A percentile compares a stretch with the other conserved stretches of the same genome.
Conservation (phyloP, 2,797 vertebrate genomes). For the Balearica regulorum region DNA sequence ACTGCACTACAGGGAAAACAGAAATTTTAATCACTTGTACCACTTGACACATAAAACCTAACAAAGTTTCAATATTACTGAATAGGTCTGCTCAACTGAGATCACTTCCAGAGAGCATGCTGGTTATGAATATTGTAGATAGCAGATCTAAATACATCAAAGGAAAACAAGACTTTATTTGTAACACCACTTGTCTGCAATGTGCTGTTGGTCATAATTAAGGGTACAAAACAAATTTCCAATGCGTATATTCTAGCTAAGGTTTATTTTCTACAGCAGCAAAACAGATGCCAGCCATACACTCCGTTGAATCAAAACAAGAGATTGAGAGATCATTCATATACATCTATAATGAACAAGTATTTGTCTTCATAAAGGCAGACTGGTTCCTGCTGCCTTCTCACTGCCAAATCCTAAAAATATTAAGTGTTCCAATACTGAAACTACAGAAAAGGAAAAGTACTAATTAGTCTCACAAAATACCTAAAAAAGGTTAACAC, state of each 20-base stretch:
- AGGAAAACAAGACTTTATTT: not conserved
- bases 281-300: not conserved
- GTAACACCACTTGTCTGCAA: not conserved
- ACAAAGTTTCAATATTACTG: not conserved
- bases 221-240: not conserved
- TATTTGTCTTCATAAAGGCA: not conserved
- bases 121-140: rapidly evolving
- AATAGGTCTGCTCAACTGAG: not conserved
- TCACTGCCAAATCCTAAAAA: not conserved
- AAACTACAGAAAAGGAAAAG: not conserved
- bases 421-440: not conserved
- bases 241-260: not conserved
- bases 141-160: not conserved
- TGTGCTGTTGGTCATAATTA: not conserved
- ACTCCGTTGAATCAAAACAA: not conserved
- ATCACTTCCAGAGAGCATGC: not conserved
- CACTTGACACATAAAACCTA: not conserved
- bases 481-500: not conserved
- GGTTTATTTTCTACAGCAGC: not conserved
- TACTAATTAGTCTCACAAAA: not conserved
- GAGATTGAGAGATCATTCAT: not conserved
- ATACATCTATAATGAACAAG: not conserved
- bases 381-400: not conserved
- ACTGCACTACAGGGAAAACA: not conserved
- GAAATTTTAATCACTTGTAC: not conserved